phyloP scores from a whole-genome alignment of 2,888 invertebrate species.

The Drosophila buzzatii region DNA sequence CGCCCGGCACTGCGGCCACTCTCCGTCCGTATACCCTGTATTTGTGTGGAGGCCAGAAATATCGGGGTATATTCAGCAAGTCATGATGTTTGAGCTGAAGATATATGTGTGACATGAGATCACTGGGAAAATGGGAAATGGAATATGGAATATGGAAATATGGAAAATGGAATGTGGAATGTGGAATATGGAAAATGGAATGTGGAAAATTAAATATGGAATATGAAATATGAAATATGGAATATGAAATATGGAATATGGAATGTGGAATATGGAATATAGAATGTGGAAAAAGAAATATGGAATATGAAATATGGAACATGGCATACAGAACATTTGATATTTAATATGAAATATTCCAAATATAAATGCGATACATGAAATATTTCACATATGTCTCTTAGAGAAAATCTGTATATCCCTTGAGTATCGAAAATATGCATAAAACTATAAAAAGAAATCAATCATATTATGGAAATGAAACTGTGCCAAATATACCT shows the following conservation, averaged over 20 bases:
- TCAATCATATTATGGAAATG: constrained; percentile 2
- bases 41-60: not conserved
- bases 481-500: not conserved
- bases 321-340: not conserved
- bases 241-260: not conserved
- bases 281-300: not conserved
- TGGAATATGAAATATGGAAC: not conserved
- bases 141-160: not conserved
- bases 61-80: not conserved
- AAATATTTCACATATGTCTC: not conserved
- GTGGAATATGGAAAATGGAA: not conserved
- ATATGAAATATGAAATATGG: not conserved
- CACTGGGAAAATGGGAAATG: not conserved
- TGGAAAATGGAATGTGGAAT: not conserved
- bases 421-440: not conserved
- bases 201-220: not conserved
- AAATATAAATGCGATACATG: no score
- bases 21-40: constrained; percentile 32
- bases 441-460: not conserved
- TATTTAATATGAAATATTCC: not conserved
- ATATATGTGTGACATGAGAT: no score
- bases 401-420: not conserved
- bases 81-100: no score
- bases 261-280: not conserved
- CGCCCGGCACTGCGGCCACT: constrained; percentile 56